Conservation (phyloP, 2,797 vertebrate genomes). For the Delichon dasypus region DNA sequence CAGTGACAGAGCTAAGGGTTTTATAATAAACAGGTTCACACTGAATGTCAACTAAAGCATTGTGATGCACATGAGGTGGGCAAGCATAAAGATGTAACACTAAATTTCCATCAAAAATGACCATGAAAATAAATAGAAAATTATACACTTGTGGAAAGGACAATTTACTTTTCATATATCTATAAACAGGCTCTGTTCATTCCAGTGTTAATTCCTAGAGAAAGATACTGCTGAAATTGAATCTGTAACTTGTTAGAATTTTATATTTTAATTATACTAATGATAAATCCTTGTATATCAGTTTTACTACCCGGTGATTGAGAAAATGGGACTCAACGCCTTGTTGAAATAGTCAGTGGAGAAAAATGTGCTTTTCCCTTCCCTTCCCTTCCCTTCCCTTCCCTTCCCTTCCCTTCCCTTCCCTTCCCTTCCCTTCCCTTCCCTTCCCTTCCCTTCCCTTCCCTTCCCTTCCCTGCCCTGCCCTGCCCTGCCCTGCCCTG, state of each 20-base stretch:
- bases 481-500: no score
- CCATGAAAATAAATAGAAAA: neutral
- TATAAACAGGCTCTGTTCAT: neutral
- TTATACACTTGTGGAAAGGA: neutral
- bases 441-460: no score
- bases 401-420: no score
- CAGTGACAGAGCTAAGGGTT: neutral
- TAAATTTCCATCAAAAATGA: neutral
- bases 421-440: no score
- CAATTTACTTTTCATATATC: neutral
- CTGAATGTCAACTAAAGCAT: neutral
- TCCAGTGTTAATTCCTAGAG: neutral
- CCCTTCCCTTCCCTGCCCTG: no score
- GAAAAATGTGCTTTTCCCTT: neutral
- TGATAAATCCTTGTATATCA: neutral
- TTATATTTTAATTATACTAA: neutral
- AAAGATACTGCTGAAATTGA: neutral
- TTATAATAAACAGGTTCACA: neutral
- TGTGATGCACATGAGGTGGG: neutral
- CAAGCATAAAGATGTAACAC: neutral
- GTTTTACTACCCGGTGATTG: neutral
- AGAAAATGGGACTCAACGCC: neutral
- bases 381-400: no score
- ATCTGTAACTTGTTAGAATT: neutral
- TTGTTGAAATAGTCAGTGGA: neutral